Base-by-base conservation (phyloP, 2,797 vertebrate genomes). In the Pygocentrus nattereri region DNA sequence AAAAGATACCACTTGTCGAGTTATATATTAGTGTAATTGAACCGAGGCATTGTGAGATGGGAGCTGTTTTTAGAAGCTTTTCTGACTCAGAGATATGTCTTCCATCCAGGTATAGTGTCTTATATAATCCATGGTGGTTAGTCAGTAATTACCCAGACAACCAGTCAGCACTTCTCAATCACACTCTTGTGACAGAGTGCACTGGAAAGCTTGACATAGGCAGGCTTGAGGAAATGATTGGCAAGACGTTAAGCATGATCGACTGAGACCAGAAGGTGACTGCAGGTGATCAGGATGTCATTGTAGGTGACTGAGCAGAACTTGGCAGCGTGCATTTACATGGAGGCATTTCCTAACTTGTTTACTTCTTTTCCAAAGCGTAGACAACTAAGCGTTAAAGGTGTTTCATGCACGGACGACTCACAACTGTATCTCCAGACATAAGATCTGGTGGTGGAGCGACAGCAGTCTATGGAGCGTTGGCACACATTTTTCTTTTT, bases 121-220 rank as follows among this genome's bases (percentile, higher is more conserved):
- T 90, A 87, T 87, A 90, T 92, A 92, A 93, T 90, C 89, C 89
- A 85, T 81, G 68, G 87, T 87, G 86, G 92, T 89, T 92, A 91
- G 85, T 67, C 81, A 88, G 87, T 91, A 92, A 94, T 92, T 89
- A 93, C 83, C 82, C 87, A 92, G 88, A 89, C 87, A 87, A 90
- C 89, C 87, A 90, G 89, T 94, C 94, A 94, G 93, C 93, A 92
- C 85, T 90, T 94, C 92, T 92, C 85, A 92, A 92, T 92, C 90
- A 92, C 90, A 88, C 78, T 78, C 75, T 31, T 88, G 88, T 86
- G 85, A 82, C 82, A 79, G 64, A 15, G 78, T 47, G 75, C 31
- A 38, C 4, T n/a, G 61, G 61, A 34, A 64, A 31, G 62, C 59
- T 59, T 59, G 56, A 59, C 58, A 61, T 16, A 61, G 58, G 58